A percentile compares a stretch with the other conserved stretches of the same genome.
Evolutionary conservation across 2,888 invertebrate genomes (phyloP).

Genomic region (Oxyscelio sp.): DNA sequence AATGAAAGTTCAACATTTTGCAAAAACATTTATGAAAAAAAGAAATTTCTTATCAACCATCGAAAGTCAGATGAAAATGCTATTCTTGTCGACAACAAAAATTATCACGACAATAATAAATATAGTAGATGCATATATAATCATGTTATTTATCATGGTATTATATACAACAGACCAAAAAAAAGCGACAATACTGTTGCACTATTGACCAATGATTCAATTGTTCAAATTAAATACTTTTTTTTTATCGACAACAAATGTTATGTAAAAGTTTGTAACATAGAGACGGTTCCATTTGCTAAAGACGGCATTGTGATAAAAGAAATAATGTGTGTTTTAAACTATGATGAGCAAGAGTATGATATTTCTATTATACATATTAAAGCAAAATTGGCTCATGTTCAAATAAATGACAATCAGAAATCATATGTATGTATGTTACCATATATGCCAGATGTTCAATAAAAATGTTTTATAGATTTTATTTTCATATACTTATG

Average conservation of each 20-base stretch:
- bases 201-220: background rate
- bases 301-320: no score
- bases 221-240: background rate
- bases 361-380: no score
- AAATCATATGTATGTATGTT: no score
- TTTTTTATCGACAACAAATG: slow-evolving; percentile 2
- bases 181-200: slow-evolving; percentile 16
- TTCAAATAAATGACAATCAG: no score
- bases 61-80: slow-evolving; percentile 11
- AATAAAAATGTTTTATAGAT: no score
- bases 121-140: slow-evolving; percentile 4
- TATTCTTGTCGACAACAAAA: background rate
- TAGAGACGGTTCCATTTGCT: no score
- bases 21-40: background rate
- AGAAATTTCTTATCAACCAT: background rate
- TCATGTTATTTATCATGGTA: background rate
- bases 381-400: no score
- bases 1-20: background rate
- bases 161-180: background rate
- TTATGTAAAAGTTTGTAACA: background rate
- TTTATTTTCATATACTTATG: no score
- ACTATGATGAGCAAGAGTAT: no score
- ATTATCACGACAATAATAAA: background rate
- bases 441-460: no score
- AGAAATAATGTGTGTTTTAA: no score